Evolutionary conservation across 2,797 vertebrate species (phyloP), one percentile per base, ranked within the genome.

Genomic region (Helicolenus hilgendorfi): DNA sequence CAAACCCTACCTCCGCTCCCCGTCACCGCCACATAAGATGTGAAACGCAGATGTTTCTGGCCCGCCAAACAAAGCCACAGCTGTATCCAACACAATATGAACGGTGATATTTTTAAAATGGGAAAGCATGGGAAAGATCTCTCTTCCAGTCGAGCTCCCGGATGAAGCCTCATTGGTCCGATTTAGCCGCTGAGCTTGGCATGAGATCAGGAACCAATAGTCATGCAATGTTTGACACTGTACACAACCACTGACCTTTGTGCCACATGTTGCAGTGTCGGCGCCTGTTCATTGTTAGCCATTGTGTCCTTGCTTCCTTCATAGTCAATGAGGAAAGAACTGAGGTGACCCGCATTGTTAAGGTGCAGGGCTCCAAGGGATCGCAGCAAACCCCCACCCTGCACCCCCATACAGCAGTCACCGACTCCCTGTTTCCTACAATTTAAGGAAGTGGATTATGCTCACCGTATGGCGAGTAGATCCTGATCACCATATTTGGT

Each of bases 251-350:
- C 3, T 92, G 89, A 92, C 79, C 79, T 90, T 74, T 88, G 69
- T 68, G 67, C 81, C 79, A 80, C 69, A 85, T 86, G 45, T 59
- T 58, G 11, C 27, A 72, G 35, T 77, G 20, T 38, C 53, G 55
- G 8, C 6, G 0, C 45, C 81, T 84, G 72, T 72, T 92, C 76
- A 93, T 95, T 96, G 94, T 97, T 94, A 76, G 41, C 77, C 85
- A 96, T 96, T 97, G 96, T 97, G 58, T 95, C 35, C 75, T 77
- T 79, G 70, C 91, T 97, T 97, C 96, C 96, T 92, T 69, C 53
- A 63, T 22, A 65, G 76, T 75, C 84, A 87, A 95, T 87, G 85
- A 87, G 89, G 79, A 84, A 93, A 85, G 22, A 89, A 92, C 79
- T 55, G 58, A 80, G 36, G 56, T 92, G 76, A 89, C 82, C 65